Evolutionary conservation across 2,797 vertebrate genomes (phyloP), one percentile per base, ranked within the genome.

Genomic region (Trachops cirrhosus): DNA sequence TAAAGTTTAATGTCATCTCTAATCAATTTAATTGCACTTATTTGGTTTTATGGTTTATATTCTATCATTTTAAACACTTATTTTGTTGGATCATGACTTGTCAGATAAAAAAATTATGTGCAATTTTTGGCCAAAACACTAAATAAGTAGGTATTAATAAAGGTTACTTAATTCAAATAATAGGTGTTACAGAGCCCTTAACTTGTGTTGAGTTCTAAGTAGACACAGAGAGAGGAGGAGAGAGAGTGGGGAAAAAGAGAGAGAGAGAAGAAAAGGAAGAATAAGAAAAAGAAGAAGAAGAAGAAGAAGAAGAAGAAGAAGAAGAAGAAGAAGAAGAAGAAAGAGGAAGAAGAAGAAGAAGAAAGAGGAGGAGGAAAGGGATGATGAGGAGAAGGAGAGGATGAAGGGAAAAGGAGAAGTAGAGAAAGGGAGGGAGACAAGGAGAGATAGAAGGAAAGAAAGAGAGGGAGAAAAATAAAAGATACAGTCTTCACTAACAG

Each of bases 11-110:
- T 78, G 5, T 2, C 12, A 54, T 83, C 19, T 86, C 18, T 46
- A 67, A 37, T 71, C 16, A 92, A 39, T 16, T 22, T 68, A 74
- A 57, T 39, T 37, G 64, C 1, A 11, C 34, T 70, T 48, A 1
- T 78, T 90, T 44, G 18, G 1, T 46, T 93, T 91, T 78, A 80
- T 52, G 83, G 2, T 59, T 86, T 86, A 39, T 88, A 15, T 75
- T 82, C n/a, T 86, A 16, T 71, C 59, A 67, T 88, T 57, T 96
- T 84, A 74, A 91, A 64, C 26, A 77, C 46, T 48, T 91, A 46
- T 7, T 92, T 89, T 12, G 4, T 71, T 89, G 46, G 22, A 75
- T 70, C 9, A 11, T 59, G 67, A 68, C 34, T 73, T 73, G 4
- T 44, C 41, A 75, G 39, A 11, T 67, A 29, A 87, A 70, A 64